Base-by-base conservation (phyloP, 2,797 vertebrate genomes). In the Hydrocynus forskahlii region DNA sequence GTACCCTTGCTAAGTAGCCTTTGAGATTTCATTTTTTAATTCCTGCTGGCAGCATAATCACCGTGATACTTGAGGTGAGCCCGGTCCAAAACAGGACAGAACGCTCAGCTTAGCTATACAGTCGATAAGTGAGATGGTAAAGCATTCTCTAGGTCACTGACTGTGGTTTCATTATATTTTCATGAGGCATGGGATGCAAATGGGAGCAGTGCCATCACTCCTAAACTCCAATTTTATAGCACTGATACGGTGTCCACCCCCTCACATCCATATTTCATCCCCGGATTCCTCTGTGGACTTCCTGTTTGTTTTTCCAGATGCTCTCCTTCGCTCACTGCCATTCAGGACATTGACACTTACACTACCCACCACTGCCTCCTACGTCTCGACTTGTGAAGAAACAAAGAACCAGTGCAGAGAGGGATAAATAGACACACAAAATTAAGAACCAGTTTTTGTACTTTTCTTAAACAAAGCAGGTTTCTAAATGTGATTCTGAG, bases 271-370 rank as follows among this genome's bases (percentile, higher is more conserved):
- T 91, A 92, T 91, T 93, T 94, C 89, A 92, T 89, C 86, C 85
- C 84, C 80, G 52, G 87, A 83, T 86, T 90, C 87, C 86, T 89
- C 88, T 91, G 87, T 76, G 83, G 84, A 83, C 87, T 91, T 91
- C 89, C 90, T 94, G 92, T 93, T 93, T 93, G 91, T 90, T 94
- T 93, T 93, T 93, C 92, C 92, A 93, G 92, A 93, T 92, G 91
- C 89, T 90, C 76, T 68, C 2, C 87, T 86, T 87, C 87, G 90
- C 89, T 91, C 90, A 35, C 70, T 62, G 54, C 14, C 16, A 64
- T 68, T 63, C 79, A 50, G 64, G n/a, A 43, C 40, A 60, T 35
- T 55, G 54, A 68, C 60, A 59, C 25, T 38, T 25, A 16, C 17
- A 66, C 17, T 85, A 81, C 69, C 54, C 50, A 35, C 14, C 10